These are phyloP conservation scores for Caerostris extrusa DNA, from an alignment of 1,140 invertebrate genomes.

Conservation along the genomic window DNA sequence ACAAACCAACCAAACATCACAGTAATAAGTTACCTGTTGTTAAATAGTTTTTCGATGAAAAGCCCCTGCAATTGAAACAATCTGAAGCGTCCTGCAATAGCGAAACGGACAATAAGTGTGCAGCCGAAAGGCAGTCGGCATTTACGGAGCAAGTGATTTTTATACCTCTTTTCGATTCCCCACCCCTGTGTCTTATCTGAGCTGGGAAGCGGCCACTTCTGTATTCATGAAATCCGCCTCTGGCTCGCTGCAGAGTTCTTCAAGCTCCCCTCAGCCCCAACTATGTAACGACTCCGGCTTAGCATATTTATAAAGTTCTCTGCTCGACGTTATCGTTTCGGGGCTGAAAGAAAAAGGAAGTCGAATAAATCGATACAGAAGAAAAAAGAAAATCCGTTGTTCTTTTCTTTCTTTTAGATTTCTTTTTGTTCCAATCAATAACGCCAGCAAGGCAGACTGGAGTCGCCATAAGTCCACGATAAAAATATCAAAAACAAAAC, in stretches of 20 bases:
- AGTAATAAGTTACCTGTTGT: too few species aligned
- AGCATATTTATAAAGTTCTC: slow-evolving; percentile 26
- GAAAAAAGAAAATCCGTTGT: background rate
- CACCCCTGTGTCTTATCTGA: background rate
- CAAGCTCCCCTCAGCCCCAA: background rate
- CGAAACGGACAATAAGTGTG: too few species aligned
- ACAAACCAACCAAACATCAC: too few species aligned
- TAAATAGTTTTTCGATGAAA: too few species aligned
- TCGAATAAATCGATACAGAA: slow-evolving; percentile 29
- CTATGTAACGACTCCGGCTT: background rate
- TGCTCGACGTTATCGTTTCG: background rate
- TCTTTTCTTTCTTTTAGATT: too few species aligned
- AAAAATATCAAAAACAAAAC: background rate
- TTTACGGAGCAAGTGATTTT: too few species aligned
- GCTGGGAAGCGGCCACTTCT: background rate
- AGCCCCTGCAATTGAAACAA: too few species aligned
- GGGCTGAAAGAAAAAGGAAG: background rate
- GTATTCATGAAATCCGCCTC: slow-evolving; percentile 30
- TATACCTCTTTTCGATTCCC: too few species aligned
- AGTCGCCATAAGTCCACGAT: background rate
- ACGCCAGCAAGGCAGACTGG: background rate
- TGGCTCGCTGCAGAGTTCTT: background rate
- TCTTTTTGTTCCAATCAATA: background rate
- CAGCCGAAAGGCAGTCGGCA: too few species aligned
- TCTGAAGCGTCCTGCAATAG: too few species aligned